phyloP scores from a whole-genome alignment of 2,797 vertebrate genomes.

The Hapalemur alaotrensis region DNA sequence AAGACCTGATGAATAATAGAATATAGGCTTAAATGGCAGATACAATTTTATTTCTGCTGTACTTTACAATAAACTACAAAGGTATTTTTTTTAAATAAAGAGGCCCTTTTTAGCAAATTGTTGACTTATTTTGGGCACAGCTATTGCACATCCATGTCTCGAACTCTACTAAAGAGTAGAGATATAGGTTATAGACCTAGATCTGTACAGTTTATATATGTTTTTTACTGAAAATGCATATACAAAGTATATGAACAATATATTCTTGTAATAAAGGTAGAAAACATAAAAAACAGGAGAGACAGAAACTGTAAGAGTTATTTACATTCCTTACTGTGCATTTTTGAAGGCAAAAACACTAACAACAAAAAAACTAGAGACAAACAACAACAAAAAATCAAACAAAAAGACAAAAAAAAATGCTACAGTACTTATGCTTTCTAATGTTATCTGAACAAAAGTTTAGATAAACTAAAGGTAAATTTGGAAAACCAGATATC shows the following conservation, averaged over 20 bases:
- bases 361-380: not conserved
- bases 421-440: not conserved
- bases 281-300: conserved; percentile 58
- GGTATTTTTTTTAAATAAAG: not conserved
- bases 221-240: conserved; percentile 20
- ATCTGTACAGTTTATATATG: conserved; percentile 36
- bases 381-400: not conserved
- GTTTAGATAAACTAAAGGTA: not conserved
- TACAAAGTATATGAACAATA: conserved; percentile 43
- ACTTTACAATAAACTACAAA: conserved; percentile 63
- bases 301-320: not conserved
- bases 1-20: not conserved
- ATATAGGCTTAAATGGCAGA: conserved; percentile 53
- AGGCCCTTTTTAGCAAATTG: not conserved
- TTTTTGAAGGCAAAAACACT: conserved; percentile 19
- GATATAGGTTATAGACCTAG: conserved; percentile 19
- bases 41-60: conserved; percentile 34
- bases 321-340: not conserved
- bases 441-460: conserved; percentile 28
- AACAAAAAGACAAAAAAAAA: not conserved
- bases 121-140: conserved; percentile 41
- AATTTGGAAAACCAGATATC: conserved; percentile 44
- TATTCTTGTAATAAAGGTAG: conserved; percentile 47
- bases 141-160: conserved; percentile 44
- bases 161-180: conserved; percentile 75